A percentile compares a stretch with the other conserved stretches of the same genome.
phyloP scores from a whole-genome alignment of 2,888 invertebrate genomes.

The Drosophila prolongata region DNA sequence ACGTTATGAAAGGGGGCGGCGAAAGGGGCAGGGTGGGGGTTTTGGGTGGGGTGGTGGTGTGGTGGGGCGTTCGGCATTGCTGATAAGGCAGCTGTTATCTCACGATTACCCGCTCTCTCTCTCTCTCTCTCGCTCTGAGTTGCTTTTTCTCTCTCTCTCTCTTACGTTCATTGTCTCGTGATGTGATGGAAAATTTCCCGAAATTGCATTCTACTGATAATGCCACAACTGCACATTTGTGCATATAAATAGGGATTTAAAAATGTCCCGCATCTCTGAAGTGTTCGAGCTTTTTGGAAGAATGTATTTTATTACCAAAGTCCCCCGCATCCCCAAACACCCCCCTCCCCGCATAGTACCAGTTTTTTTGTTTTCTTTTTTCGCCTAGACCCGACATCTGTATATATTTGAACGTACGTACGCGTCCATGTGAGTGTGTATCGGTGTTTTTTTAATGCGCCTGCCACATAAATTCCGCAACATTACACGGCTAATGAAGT shows the following conservation, averaged over 20 bases:
- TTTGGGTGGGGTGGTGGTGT: neutral
- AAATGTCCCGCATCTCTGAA: neutral
- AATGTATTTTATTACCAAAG: constrained; percentile 17
- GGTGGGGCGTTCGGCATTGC: constrained; percentile 8
- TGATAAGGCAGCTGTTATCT: constrained; percentile 41
- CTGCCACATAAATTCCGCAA: constrained; percentile 77
- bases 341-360: constrained; percentile 3
- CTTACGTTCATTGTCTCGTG: constrained; percentile 40
- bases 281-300: constrained; percentile 17
- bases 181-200: constrained; percentile 58
- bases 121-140: neutral
- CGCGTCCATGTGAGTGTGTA: constrained; percentile 10
- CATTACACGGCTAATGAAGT: constrained; percentile 73
- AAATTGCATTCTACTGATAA: constrained; percentile 61
- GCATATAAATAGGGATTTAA: constrained; percentile 12
- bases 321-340: constrained; percentile 13
- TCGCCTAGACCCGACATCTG: constrained; percentile 23
- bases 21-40: neutral
- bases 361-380: constrained; percentile 15
- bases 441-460: constrained; percentile 62
- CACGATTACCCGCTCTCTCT: constrained; percentile 5
- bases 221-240: constrained; percentile 46
- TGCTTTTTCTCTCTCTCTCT: constrained; percentile 4
- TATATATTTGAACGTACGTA: constrained; percentile 6
- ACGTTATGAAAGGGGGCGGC: neutral